These are phyloP conservation scores for Pimephales promelas DNA, from an alignment of 2,113 vertebrate species.

Conservation along the genomic window DNA sequence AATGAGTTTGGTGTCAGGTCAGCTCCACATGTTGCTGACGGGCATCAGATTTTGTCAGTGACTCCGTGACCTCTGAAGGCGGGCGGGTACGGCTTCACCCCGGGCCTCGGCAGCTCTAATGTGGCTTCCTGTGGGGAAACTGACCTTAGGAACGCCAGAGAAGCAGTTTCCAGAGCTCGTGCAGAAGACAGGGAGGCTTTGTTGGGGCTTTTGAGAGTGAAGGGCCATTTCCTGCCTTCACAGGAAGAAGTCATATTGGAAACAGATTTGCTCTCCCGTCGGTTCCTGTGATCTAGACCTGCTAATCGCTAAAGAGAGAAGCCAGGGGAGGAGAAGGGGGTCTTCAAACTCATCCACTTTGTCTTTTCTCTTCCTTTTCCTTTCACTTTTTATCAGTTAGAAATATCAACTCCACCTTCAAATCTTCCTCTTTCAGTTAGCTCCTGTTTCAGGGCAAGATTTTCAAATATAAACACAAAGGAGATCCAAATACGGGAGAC, in stretches of 20 bases:
- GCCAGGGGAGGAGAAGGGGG: constrained; percentile 1
- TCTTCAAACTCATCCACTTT: constrained; percentile 70
- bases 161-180: constrained; percentile 12
- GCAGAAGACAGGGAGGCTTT: constrained; percentile 72
- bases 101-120: constrained; percentile 10
- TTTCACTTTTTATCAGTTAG: constrained; percentile 51
- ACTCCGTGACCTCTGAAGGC: constrained; percentile 22
- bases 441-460: background rate
- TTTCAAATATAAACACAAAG: constrained; percentile 32
- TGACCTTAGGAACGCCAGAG: constrained; percentile 18
- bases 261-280: constrained; percentile 79
- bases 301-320: constrained; percentile 64
- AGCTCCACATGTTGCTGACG: constrained; percentile 37
- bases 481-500: constrained; percentile 15
- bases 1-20: constrained; percentile 1
- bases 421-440: background rate
- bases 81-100: background rate
- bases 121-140: constrained; percentile 36
- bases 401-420: constrained; percentile 23
- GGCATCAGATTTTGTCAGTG: background rate
- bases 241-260: constrained; percentile 85
- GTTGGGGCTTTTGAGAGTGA: constrained; percentile 74
- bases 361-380: constrained; percentile 44
- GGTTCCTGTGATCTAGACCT: constrained; percentile 66
- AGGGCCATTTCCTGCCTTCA: constrained; percentile 78